These are phyloP conservation scores for Carterocephalus palaemon DNA, from an alignment of 2,888 invertebrate genomes.

Conservation along the genomic window DNA sequence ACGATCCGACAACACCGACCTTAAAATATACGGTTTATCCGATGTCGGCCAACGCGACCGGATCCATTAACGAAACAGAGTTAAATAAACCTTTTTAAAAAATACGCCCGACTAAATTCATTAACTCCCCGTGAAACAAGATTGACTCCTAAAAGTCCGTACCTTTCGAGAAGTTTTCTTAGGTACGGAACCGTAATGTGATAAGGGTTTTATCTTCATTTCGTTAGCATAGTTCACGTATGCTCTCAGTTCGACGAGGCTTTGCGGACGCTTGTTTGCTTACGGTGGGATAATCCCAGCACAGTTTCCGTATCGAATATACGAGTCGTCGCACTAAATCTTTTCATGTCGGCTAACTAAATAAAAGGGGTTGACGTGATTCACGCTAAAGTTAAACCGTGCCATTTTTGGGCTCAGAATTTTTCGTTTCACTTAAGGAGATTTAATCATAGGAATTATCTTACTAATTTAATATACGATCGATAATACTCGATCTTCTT, in stretches of 20 bases:
- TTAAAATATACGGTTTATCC: slow-evolving; percentile 64
- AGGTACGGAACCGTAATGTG: slow-evolving; percentile 61
- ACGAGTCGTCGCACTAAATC: slow-evolving; percentile 39
- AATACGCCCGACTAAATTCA: background rate
- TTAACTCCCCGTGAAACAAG: slow-evolving; percentile 17
- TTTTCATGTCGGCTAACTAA: slow-evolving; percentile 52
- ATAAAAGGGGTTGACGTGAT: slow-evolving; percentile 42
- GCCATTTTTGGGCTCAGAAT: background rate
- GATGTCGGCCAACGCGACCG: background rate
- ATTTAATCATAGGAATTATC: too few relatives aligned
- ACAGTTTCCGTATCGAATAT: slow-evolving; percentile 55
- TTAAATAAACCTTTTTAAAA: slow-evolving; percentile 4
- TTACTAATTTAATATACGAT: too few relatives aligned
- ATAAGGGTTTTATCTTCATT: slow-evolving; percentile 75
- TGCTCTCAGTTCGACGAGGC: slow-evolving; percentile 48
- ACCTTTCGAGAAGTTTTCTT: slow-evolving; percentile 36
- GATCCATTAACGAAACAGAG: too few relatives aligned
- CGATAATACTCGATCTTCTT: too few relatives aligned
- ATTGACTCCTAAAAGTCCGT: slow-evolving; percentile 7
- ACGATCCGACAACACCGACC: slow-evolving; percentile 69
- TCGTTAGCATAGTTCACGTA: slow-evolving; percentile 69
- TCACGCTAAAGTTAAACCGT: slow-evolving; percentile 28
- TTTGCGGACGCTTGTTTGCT: slow-evolving; percentile 65
- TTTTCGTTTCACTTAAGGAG: too few relatives aligned
- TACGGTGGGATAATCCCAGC: slow-evolving; percentile 65